Percentiles rank a stretch among this genome's conserved stretches.
phyloP scores from a whole-genome alignment of 2,888 invertebrate genomes.

The Globia sparganii region DNA sequence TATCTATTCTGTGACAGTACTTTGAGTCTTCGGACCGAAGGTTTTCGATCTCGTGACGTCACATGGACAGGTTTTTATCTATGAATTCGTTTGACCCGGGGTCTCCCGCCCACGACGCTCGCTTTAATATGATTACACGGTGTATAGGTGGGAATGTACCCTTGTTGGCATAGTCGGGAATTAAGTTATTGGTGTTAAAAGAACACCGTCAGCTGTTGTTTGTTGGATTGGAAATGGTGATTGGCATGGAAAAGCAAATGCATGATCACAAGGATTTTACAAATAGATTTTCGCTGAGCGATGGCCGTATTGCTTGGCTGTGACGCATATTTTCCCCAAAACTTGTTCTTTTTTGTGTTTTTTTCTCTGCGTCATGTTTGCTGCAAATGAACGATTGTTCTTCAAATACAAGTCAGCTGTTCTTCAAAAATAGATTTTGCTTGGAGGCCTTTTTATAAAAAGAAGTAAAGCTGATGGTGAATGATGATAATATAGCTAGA shows the following conservation, averaged over 20 bases:
- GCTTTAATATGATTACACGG: conserved; percentile 68
- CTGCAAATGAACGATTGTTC: too few relatives aligned
- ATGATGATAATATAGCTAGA: too few relatives aligned
- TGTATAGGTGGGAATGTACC: conserved; percentile 60
- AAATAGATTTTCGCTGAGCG: background rate
- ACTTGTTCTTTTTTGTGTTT: background rate
- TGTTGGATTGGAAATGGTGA: conserved; percentile 9
- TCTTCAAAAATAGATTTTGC: background rate
- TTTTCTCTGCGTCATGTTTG: background rate
- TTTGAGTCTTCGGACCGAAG: conserved; percentile 26
- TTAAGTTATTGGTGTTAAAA: conserved; percentile 39
- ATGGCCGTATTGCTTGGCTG: background rate
- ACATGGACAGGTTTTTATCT: conserved; percentile 84
- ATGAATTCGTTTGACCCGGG: conserved; percentile 85
- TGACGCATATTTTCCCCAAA: background rate
- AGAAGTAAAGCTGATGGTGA: background rate
- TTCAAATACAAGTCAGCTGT: background rate
- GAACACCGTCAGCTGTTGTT: conserved; percentile 14
- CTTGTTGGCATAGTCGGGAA: conserved; percentile 48
- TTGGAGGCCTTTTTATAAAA: background rate
- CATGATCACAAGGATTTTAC: background rate
- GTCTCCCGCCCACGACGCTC: conserved; percentile 85
- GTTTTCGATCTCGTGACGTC: conserved; percentile 74
- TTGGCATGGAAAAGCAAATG: background rate
- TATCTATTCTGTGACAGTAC: conserved; percentile 4